Base-by-base conservation (phyloP, 2,888 invertebrate species). In the Campoplex capitator region DNA sequence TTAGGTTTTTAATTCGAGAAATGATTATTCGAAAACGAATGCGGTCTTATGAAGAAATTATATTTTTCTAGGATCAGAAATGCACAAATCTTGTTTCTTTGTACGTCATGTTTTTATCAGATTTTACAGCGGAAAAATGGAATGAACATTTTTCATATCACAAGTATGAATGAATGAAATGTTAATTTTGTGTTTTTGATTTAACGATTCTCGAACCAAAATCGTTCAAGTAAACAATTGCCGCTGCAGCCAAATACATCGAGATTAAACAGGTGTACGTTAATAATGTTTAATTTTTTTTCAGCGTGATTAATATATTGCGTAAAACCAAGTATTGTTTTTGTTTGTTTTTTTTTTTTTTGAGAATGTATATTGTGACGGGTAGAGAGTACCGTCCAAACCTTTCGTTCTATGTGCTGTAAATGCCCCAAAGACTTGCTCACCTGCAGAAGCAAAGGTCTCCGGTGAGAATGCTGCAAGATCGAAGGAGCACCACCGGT, bases 391-490 rank as follows among this genome's bases (percentile, higher is more conserved):
- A 35, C 13, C 62, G 77, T 73, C 54, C 54, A 74, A 78, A 71
- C 54, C 28, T 76, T 80, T 67, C 16, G 78, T 67, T 73, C 70
- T 58, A 81, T 76, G 84, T 85, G 88, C 87, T 86, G 89, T 88
- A 91, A 92, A 92, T 92, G 92, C 92, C 93, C 93, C 93, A 92
- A 83, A 93, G 92, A 92, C 93, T 94, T 92, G 93, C 97, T 97
- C 97, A 97, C 97, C 97, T 97, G 97, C 95, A 97, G 96, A 95
- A 97, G 96, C 96, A 97, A 96, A 95, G 97, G 97, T 95, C 97
- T 97, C 95, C 96, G 96, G 95, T 96, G 95, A 95, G 96, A 95
- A 95, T 95, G 96, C 95, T 96, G 95, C 95, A 93, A 91, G 91
- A 94, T 93, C 91, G 94, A 88, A 89, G 93, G 91, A 85, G 93